phyloP scores from a whole-genome alignment of 2,113 vertebrate genomes.

The Petrocephalus microphthalmus region DNA sequence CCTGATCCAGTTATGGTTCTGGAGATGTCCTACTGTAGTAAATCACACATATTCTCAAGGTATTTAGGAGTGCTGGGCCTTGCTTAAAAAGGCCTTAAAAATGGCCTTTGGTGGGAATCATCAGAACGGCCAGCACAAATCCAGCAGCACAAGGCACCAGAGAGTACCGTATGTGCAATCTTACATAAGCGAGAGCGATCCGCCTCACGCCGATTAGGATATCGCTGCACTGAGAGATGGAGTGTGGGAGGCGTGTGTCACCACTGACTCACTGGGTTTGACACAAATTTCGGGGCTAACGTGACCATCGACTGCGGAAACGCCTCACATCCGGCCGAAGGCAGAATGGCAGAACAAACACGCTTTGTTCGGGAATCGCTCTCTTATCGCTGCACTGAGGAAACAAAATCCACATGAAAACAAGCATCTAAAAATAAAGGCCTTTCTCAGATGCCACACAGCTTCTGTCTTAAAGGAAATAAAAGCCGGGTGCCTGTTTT shows the following conservation, averaged over 20 bases:
- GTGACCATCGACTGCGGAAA: background rate
- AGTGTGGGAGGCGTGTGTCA: conserved; percentile 3
- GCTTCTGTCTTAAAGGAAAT: background rate
- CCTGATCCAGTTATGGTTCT: background rate
- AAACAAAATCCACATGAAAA: background rate
- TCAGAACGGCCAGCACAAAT: background rate
- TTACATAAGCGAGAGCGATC: background rate
- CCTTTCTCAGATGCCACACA: background rate
- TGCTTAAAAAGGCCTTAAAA: background rate
- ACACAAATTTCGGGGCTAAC: conserved; percentile 7
- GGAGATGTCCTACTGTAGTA: background rate
- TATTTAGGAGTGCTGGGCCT: background rate
- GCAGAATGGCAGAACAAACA: background rate
- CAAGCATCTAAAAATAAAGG: background rate
- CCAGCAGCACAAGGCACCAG: background rate
- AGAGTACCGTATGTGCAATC: background rate
- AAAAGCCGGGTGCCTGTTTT: background rate
- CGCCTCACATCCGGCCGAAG: background rate
- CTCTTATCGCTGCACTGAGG: background rate
- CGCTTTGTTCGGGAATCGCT: background rate
- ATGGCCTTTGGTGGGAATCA: background rate
- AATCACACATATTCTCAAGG: background rate
- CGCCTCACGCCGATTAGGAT: background rate
- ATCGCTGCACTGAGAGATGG: background rate
- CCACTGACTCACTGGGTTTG: background rate